phyloP scores from a whole-genome alignment of 2,113 vertebrate genomes.

The Paradisaea rubra region DNA sequence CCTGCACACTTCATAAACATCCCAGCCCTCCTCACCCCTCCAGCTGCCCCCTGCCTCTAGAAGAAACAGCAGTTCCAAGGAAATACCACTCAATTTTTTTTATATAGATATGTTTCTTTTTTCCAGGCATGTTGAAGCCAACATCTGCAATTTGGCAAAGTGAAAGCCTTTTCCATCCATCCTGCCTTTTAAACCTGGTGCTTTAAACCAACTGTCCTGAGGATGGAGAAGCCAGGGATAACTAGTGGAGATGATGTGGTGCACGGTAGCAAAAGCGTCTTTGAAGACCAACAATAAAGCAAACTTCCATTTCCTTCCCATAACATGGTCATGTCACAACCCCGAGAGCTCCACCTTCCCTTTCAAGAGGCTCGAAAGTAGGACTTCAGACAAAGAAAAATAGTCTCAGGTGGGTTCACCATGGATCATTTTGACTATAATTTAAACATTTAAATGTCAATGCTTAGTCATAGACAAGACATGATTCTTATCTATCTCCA shows the following conservation, averaged over 20 bases:
- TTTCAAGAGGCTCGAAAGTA: conserved; percentile 47
- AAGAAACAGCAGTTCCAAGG: conserved; percentile 3
- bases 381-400: conserved; percentile 45
- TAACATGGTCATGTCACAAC: conserved; percentile 42
- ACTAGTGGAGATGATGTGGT: not conserved
- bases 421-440: conserved; percentile 69
- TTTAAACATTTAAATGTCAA: conserved; percentile 73
- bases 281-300: conserved; percentile 50
- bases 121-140: not conserved
- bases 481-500: conserved; percentile 69
- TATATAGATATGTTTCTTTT: not conserved
- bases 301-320: conserved; percentile 58
- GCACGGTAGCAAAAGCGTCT: not conserved
- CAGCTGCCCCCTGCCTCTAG: conserved; percentile 48
- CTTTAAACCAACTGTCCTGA: not conserved
- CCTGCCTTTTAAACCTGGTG: not conserved
- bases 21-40: conserved; percentile 38
- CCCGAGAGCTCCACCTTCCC: conserved; percentile 42
- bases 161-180: not conserved
- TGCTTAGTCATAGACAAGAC: conserved; percentile 66
- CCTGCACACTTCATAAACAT: conserved; percentile 54
- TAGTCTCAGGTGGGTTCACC: conserved; percentile 65
- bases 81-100: conserved; percentile 31
- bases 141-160: not conserved
- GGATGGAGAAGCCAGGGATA: not conserved